These are phyloP conservation scores for Vidua macroura DNA, from an alignment of 2,113 vertebrate genomes.

Conservation along the genomic window DNA sequence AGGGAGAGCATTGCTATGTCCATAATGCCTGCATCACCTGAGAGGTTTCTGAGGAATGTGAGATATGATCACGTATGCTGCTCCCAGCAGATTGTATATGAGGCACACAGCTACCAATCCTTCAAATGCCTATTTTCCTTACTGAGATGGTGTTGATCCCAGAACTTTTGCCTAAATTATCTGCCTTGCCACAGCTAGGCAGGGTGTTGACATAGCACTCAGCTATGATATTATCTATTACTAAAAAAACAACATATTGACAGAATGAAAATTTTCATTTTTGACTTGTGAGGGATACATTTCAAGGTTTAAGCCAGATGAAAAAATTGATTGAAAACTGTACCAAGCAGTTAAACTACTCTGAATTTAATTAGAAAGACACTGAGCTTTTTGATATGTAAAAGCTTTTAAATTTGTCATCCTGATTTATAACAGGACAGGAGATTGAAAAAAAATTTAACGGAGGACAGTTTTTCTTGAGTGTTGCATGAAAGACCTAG, in stretches of 20 bases:
- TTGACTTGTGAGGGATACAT: not conserved
- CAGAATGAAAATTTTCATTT: not conserved
- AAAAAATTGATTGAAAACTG: not conserved
- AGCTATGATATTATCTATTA: not conserved
- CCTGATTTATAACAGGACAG: not conserved
- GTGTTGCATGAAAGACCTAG: not conserved
- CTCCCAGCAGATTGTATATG: not conserved
- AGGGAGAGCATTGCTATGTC: not conserved
- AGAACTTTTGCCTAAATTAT: not conserved
- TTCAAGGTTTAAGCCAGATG: not conserved
- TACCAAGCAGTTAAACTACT: not conserved
- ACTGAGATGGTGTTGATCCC: not conserved
- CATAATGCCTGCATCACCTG: not conserved
- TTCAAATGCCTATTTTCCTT: not conserved
- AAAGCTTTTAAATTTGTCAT: not conserved
- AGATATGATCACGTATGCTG: rapidly evolving
- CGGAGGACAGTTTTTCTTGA: not conserved
- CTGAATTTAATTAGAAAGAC: not conserved
- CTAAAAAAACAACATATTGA: not conserved
- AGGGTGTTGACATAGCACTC: not conserved
- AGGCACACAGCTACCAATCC: not conserved
- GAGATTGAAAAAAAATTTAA: not conserved
- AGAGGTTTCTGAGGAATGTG: not conserved
- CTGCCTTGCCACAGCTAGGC: not conserved
- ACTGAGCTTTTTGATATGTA: not conserved